Conservation (phyloP, 1,140 invertebrate species). For the Aplysia californica region DNA sequence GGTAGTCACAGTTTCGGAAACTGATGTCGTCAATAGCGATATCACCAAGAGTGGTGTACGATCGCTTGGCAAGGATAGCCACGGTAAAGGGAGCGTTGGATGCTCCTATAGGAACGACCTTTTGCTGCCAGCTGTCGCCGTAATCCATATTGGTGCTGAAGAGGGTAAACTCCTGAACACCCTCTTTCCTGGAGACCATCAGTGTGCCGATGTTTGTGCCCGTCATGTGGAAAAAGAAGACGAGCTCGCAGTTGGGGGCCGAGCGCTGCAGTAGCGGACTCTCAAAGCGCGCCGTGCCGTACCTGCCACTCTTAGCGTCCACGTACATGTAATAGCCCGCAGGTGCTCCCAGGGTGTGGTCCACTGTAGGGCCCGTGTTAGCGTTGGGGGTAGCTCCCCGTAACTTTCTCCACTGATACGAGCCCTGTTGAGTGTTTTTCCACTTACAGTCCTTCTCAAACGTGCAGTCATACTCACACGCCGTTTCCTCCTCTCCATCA, state of each 20-base stretch:
- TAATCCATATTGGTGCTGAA: constrained; percentile 39
- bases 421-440: constrained; percentile 39
- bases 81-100: constrained; percentile 60
- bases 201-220: constrained; percentile 66
- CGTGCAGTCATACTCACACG: constrained; percentile 57
- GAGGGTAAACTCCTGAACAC: constrained; percentile 33
- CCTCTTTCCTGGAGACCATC: constrained; percentile 38
- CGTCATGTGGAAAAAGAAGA: constrained; percentile 79
- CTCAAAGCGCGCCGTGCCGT: constrained; percentile 29
- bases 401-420: constrained; percentile 50
- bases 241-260: constrained; percentile 49
- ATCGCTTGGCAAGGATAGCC: constrained; percentile 8
- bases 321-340: constrained; percentile 83
- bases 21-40: constrained; percentile 82
- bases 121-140: constrained; percentile 52
- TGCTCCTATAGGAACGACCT: constrained; percentile 49
- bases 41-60: constrained; percentile 74
- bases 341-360: constrained; percentile 73
- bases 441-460: constrained; percentile 62
- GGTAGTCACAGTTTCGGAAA: constrained; percentile 65
- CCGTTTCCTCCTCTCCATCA: constrained; percentile 58
- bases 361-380: constrained; percentile 79
- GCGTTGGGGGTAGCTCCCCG: constrained; percentile 63
- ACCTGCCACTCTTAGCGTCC: constrained; percentile 67
- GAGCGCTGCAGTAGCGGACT: constrained; percentile 38